Evolutionary conservation across 2,797 vertebrate species (phyloP), one percentile per base, ranked within the genome.

Genomic region (Onychomys torridus): DNA sequence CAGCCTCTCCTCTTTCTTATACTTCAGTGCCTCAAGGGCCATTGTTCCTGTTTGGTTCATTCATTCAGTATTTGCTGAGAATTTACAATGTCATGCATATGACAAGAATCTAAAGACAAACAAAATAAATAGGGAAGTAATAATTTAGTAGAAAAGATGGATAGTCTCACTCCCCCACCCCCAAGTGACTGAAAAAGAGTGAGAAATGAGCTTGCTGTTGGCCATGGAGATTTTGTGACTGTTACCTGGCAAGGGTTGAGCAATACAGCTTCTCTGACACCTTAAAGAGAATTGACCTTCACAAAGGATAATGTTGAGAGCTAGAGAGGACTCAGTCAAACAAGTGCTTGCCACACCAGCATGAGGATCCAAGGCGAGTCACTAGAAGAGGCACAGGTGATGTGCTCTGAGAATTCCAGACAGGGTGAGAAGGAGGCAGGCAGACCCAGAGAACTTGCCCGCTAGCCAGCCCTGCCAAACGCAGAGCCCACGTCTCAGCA

Each of bases 61-160:
- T 90, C 9, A 40, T 27, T 83, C 89, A 89, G 23, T 81, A 88
- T 84, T 90, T 85, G 32, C 88, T 79, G 85, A 91, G 61, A 82
- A 69, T 63, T 95, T 78, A 49, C 63, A 46, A 23, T 61, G 21
- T 8, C 69, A 61, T 49, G 3, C 11, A 81, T 10, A 67, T 86
- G 19, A 55, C 12, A 14, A 21, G n/a, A 92, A 57, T 76, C 16
- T 85, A 73, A 93, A 78, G 37, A 29, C 57, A 52, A 69, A 23
- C 34, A 63, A 86, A 90, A 79, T n/a, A 57, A 87, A 75, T 2
- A 49, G 6, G n/a, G 9, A 43, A 61, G 4, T 55, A 43, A 49
- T 52, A 63, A n/a, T 23, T 43, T 37, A 83, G 1, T 14, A 69
- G 63, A 34, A 46, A 9, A 92, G 71, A 55, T 6, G 25, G 52